Conservation (phyloP, 2,888 invertebrate species). For the Hypomecis punctinalis region DNA sequence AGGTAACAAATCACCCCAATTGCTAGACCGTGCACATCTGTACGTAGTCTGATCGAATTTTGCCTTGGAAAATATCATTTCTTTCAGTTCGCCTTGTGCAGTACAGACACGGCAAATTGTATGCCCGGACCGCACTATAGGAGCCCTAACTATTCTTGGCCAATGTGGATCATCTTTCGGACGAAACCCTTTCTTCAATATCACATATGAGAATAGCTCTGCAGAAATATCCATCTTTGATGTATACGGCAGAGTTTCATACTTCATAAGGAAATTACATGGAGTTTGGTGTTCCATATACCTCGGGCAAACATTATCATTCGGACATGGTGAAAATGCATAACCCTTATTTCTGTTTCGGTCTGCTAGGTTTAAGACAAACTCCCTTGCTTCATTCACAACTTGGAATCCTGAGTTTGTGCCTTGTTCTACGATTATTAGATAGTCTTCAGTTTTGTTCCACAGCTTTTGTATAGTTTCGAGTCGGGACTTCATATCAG, state of each 20-base stretch:
- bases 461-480: conserved; percentile 91
- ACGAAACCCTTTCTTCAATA: conserved; percentile 90
- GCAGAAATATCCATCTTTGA: conserved; percentile 67
- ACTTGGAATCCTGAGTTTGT: conserved; percentile 92
- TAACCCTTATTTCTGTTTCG: conserved; percentile 73
- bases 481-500: conserved; percentile 86
- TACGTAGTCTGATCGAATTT: conserved; percentile 92
- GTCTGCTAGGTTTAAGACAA: conserved; percentile 86
- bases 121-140: conserved; percentile 88
- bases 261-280: conserved; percentile 91
- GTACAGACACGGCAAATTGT: conserved; percentile 92
- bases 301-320: conserved; percentile 92
- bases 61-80: conserved; percentile 90
- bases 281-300: conserved; percentile 87
- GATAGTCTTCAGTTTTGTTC: conserved; percentile 92
- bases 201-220: conserved; percentile 91
- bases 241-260: conserved; percentile 83
- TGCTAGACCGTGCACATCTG: conserved; percentile 88
- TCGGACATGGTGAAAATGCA: conserved; percentile 95
- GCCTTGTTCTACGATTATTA: conserved; percentile 94
- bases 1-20: conserved; percentile 93
- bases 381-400: conserved; percentile 94
- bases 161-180: conserved; percentile 85
- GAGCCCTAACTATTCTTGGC: conserved; percentile 92
- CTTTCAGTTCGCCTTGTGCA: conserved; percentile 88